Conservation (phyloP, 2,888 invertebrate species). For the Habroteleia sp. region DNA sequence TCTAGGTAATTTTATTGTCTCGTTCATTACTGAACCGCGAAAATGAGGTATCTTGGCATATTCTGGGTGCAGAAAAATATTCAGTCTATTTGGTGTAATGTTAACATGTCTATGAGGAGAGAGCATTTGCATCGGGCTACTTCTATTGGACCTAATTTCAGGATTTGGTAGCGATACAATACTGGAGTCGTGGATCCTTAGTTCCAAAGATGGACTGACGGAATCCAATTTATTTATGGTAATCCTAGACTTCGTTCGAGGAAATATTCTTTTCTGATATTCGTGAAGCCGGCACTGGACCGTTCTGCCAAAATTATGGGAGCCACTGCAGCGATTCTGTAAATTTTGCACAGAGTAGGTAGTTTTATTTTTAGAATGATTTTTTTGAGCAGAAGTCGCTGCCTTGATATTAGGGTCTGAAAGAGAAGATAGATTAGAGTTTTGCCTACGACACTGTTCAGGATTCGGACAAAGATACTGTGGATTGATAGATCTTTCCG, state of each 20-base stretch:
- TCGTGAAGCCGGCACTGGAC: constrained; percentile 67
- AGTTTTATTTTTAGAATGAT: constrained; percentile 43
- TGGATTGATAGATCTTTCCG: constrained; percentile 40
- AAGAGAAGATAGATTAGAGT: constrained; percentile 73
- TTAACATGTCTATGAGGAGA: constrained; percentile 68
- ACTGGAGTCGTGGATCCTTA: constrained; percentile 62
- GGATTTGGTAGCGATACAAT: constrained; percentile 66
- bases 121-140: constrained; percentile 60
- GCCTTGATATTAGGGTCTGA: constrained; percentile 77
- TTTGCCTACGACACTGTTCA: constrained; percentile 61
- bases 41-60: constrained; percentile 41
- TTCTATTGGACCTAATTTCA: constrained; percentile 45
- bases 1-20: constrained; percentile 55
- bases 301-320: constrained; percentile 56
- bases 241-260: constrained; percentile 45
- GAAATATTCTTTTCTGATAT: constrained; percentile 66
- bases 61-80: constrained; percentile 67
- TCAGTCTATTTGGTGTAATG: constrained; percentile 73
- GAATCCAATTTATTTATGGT: constrained; percentile 54
- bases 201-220: constrained; percentile 63
- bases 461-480: constrained; percentile 62
- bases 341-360: constrained; percentile 71
- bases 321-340: constrained; percentile 65
- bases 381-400: constrained; percentile 57
- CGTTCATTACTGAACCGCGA: constrained; percentile 14